phyloP scores from a whole-genome alignment of 1,140 invertebrate species.

The Paraescarpia echinospica region DNA sequence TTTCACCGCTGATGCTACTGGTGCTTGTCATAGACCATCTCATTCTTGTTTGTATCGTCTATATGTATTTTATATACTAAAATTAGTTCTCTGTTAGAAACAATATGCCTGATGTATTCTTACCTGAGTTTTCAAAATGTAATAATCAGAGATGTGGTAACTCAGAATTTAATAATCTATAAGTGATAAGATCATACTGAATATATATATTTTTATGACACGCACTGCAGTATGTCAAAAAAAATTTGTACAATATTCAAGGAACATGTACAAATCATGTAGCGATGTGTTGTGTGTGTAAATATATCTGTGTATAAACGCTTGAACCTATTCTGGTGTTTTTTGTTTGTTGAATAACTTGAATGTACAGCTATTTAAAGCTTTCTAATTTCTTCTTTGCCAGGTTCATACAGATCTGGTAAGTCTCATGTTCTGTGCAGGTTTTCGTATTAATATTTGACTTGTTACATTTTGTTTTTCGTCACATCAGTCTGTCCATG shows the following conservation, averaged over 20 bases:
- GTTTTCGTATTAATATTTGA: not conserved
- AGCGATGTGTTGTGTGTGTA: not conserved
- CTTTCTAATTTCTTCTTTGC: not conserved
- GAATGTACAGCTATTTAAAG: not conserved
- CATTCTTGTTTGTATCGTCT: no score
- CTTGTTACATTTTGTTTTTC: not conserved
- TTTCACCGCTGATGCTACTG: no score
- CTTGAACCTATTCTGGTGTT: not conserved
- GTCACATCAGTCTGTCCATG: not conserved
- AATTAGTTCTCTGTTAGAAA: not conserved
- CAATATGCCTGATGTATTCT: no score
- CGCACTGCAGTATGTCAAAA: not conserved
- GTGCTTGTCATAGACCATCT: no score
- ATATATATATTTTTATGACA: not conserved
- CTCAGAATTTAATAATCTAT: not conserved
- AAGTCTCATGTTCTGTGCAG: not conserved
- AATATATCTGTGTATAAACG: not conserved
- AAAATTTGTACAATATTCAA: not conserved
- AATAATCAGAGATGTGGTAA: not conserved
- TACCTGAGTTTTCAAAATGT: not conserved
- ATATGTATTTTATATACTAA: not conserved
- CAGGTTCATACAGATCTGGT: not conserved
- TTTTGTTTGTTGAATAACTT: not conserved
- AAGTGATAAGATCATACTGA: no score
- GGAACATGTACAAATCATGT: not conserved